Base-by-base conservation (phyloP, 2,113 vertebrate species). In the Chamaea fasciata region DNA sequence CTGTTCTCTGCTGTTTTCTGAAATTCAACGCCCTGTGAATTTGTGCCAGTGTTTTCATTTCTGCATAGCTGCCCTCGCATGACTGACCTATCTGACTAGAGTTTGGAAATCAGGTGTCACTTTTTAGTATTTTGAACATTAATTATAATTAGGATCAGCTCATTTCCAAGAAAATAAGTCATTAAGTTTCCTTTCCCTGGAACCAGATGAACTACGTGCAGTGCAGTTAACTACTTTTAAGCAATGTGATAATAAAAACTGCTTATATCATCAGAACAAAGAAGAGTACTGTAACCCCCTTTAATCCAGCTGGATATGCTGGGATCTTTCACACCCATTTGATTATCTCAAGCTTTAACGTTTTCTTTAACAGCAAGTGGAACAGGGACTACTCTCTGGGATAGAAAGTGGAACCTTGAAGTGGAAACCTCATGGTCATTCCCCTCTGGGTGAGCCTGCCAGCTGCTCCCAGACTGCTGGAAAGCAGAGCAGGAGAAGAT, bases 31-130 rank as follows among this genome's bases (percentile, higher is more conserved):
- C 94, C 84, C 73, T 44, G 35, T 90, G 93, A 95, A 46, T 91
- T n/a, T 35, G 78, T 83, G 92, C 91, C 91, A 88, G 89, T 95
- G 78, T 89, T 95, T 95, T 93, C 71, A 55, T 91, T 96, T 95
- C 90, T 94, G 59, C 93, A 94, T 42, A 87, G 93, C 84, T 94
- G 76, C 10, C 3, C 69, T 91, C 0, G 4, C 63, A 79, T 10
- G 9, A 87, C 85, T 87, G 94, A 86, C 55, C 82, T 93, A 69
- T 93, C 88, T 92, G 69, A 75, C 60, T 50, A 3, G 64, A 52
- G 55, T 80, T 42, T 91, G 84, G 78, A 94, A 96, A 80, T 74
- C 41, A 74, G 83, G 73, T 33, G 89, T 91, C 57, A 65, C 74
- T 50, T 68, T 83, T 89, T 85, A 92, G 63, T 35, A 85, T 65